A percentile compares a stretch with the other conserved stretches of the same genome.
phyloP scores from a whole-genome alignment of 2,888 invertebrate genomes.

The Hydropsyche betteni region DNA sequence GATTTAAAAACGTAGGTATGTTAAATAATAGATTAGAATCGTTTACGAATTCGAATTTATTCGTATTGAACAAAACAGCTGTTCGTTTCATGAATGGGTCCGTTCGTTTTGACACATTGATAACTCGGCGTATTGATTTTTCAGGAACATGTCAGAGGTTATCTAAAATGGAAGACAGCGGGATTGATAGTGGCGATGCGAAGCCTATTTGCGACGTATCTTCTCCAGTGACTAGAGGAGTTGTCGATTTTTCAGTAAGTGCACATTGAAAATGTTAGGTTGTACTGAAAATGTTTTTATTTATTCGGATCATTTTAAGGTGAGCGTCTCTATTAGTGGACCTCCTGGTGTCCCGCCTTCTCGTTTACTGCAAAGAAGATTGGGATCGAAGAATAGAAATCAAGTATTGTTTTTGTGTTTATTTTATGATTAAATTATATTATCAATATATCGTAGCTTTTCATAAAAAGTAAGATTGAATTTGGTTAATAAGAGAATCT shows the following conservation, averaged over 20 bases:
- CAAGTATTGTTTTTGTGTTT: conserved; percentile 37
- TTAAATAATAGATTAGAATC: too few species aligned
- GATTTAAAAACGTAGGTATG: too few species aligned
- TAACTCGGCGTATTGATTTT: too few species aligned
- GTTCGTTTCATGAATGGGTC: too few species aligned
- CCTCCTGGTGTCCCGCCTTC: conserved; percentile 42
- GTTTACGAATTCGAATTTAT: too few species aligned
- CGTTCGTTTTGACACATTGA: too few species aligned
- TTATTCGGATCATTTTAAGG: conserved; percentile 34
- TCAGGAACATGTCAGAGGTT: too few species aligned
- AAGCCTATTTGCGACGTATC: conserved; percentile 54
- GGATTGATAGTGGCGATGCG: conserved; percentile 64
- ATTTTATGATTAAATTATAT: too few species aligned
- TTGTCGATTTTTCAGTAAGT: neutral
- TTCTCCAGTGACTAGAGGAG: conserved; percentile 51
- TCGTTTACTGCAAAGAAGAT: conserved; percentile 46
- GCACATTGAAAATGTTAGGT: neutral
- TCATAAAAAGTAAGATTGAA: too few species aligned
- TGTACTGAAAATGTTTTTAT: neutral
- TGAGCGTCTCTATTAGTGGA: conserved; percentile 35
- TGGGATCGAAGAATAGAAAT: conserved; percentile 48
- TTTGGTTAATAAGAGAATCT: neutral
- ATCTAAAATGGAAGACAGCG: conserved; percentile 63
- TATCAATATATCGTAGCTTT: too few species aligned
- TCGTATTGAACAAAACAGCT: too few species aligned